Conservation (phyloP, 1,140 invertebrate genomes). For the Pogonomyrmex barbatus region DNA sequence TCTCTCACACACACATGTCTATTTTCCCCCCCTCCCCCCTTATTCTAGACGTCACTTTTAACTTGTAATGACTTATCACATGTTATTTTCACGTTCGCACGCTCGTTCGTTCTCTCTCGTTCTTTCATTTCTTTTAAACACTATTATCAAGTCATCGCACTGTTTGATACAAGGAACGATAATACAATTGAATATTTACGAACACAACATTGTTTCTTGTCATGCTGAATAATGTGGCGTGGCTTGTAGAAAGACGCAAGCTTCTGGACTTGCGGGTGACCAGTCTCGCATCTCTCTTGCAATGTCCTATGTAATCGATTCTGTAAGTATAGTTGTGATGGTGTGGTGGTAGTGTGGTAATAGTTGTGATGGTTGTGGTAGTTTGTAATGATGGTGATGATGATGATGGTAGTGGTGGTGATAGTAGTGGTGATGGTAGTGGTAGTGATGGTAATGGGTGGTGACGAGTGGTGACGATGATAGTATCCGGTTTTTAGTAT, state of each 20-base stretch:
- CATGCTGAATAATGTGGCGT: slow-evolving; percentile 82
- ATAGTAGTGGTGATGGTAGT: slow-evolving; percentile 76
- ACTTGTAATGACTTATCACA: slow-evolving; percentile 86
- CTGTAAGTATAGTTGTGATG: slow-evolving; percentile 78
- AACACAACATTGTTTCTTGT: slow-evolving; percentile 83
- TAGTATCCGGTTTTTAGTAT: slow-evolving; percentile 78
- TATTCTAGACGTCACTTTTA: slow-evolving; percentile 79
- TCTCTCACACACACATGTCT: slow-evolving; percentile 16
- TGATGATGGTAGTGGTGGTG: slow-evolving; percentile 71
- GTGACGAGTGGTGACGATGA: slow-evolving; percentile 72
- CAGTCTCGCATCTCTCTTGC: slow-evolving; percentile 77
- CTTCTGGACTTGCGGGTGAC: slow-evolving; percentile 74
- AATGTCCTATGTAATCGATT: slow-evolving; percentile 73
- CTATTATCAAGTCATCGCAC: slow-evolving; percentile 85
- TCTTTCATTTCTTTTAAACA: slow-evolving; percentile 80
- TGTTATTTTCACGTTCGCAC: slow-evolving; percentile 78
- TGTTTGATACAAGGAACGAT: slow-evolving; percentile 86
- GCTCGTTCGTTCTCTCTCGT: slow-evolving; percentile 65
- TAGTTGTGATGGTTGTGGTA: slow-evolving; percentile 63
- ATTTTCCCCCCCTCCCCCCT: slow-evolving; percentile 59
- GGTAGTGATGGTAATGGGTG: slow-evolving; percentile 65
- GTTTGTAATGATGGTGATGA: slow-evolving; percentile 61
- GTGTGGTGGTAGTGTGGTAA: slow-evolving; percentile 74
- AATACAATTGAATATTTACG: slow-evolving; percentile 86
- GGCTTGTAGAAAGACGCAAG: slow-evolving; percentile 77